phyloP scores from a whole-genome alignment of 2,797 vertebrate species.

The Gephyroberyx darwinii region DNA sequence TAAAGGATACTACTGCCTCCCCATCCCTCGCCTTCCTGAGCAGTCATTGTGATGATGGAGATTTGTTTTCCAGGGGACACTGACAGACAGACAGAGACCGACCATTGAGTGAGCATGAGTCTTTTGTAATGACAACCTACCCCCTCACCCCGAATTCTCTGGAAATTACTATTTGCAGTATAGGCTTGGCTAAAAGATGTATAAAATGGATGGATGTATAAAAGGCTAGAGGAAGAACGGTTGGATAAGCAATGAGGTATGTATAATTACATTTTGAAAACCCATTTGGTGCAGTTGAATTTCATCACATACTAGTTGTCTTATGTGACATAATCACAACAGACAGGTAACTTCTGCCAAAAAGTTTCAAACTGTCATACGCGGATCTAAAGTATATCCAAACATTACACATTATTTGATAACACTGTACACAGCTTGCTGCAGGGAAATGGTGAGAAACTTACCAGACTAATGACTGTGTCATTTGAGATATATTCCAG shows the following conservation, averaged over 20 bases:
- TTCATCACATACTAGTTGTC: too few relatives aligned
- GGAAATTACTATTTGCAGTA: too few relatives aligned
- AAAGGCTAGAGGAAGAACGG: too few relatives aligned
- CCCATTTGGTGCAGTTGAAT: too few relatives aligned
- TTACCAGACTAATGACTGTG: constrained; percentile 47
- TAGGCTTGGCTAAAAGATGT: not conserved
- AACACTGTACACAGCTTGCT: not conserved
- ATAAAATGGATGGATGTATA: too few relatives aligned
- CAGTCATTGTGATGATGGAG: constrained; percentile 67
- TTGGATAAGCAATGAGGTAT: too few relatives aligned
- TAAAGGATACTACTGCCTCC: constrained; percentile 79
- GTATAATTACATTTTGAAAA: too few relatives aligned
- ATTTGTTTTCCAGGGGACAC: constrained; percentile 54
- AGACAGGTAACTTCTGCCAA: too few relatives aligned
- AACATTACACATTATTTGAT: not conserved
- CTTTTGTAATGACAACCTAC: not conserved
- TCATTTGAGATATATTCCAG: constrained; percentile 39
- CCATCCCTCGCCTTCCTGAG: constrained; percentile 77
- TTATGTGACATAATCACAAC: too few relatives aligned
- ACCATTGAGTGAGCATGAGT: not conserved
- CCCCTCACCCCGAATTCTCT: not conserved
- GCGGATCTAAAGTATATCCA: not conserved
- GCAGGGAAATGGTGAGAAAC: not conserved
- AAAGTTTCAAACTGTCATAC: too few relatives aligned
- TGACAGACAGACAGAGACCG: constrained; percentile 41